Evolutionary conservation across 2,797 vertebrate species (phyloP), one percentile per base, ranked within the genome.

Genomic region (Etheostoma nigrum): DNA sequence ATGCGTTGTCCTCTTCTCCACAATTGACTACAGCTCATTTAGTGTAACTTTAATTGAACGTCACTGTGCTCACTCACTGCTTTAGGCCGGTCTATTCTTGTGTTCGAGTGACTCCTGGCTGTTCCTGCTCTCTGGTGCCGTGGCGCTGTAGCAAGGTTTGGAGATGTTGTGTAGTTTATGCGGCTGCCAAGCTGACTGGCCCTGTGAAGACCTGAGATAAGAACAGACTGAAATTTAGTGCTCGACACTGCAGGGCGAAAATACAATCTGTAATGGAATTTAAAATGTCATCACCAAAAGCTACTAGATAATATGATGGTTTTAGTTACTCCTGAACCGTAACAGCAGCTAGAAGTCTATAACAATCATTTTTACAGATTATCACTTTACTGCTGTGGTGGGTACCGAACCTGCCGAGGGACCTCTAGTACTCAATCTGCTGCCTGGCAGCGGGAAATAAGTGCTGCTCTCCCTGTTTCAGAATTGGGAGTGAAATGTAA

Each of bases 341-440:
- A 72, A 33, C 70, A 72, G 68, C 75, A 66, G 68, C 55, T 48
- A 13, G 18, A 33, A 42, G 51, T 75, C 33, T 12, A 40, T 12
- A 40, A 40, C 10, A 3, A 40, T 40, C 36, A 40, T 40, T 54
- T 47, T 42, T 21, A 4, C 48, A 60, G 23, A 59, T 70, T 13
- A 36, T 65, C 45, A 19, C n/a, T 44, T 70, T 23, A 27, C 47
- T 48, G 57, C 67, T 58, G 55, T 4, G n/a, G 44, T 59, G 6
- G 53, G 42, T 23, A 14, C 69, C 8, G 49, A 70, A 88, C 82
- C 90, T 92, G 78, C 76, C 70, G 89, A 88, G 74, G 21, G 2
- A 55, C 30, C 85, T 67, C 30, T 78, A 21, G 4, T 0, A 12
- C 51, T 82, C 21, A 69, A 74, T 71, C 67, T 90, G 66, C 82